Base-by-base conservation (phyloP, 2,888 invertebrate species). In the Hoplodrina blanda region DNA sequence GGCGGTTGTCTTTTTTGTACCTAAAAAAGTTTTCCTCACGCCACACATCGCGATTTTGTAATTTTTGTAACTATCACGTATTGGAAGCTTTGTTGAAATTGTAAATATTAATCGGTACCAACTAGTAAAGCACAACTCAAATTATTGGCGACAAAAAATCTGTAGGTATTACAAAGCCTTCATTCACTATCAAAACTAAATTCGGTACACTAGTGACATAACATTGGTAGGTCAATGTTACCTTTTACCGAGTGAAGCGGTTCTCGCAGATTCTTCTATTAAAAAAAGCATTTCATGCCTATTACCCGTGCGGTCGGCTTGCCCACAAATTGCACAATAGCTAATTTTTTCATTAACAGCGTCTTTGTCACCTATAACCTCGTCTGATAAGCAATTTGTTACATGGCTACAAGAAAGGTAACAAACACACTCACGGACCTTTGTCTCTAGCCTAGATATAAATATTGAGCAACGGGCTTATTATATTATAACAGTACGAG, bases 361-460 rank as follows among this genome's bases (percentile, higher is more conserved):
- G 87, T 92, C 94, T 93, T 94, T 94, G 94, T 94, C 94, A 92
- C 91, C 91, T 90, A 89, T 90, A 95, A 93, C 95, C 95, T 96
- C 95, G 95, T 91, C 89, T 91, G 91, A 91, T 92, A 92, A 91
- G 84, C 89, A 88, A 95, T 91, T 92, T 92, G 93, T 90, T 94
- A 95, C 95, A 95, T 92, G 95, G 95, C 74, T 84, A 93, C 91
- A 88, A 92, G 92, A 93, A 92, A 92, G 92, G 93, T 89, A 85
- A 78, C 78, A 77, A 85, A 87, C 83, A 90, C 88, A 92, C 91
- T 92, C 93, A 93, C 89, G 92, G 93, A 88, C 91, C 91, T 93
- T 93, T 92, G 92, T 91, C 91, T 92, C 87, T 88, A 89, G 87
- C 80, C 84, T 88, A 85, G 92, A 94, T 96, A 96, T 96, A 96